Base-by-base conservation (phyloP, 2,113 vertebrate species). In the Odontesthes bonariensis region DNA sequence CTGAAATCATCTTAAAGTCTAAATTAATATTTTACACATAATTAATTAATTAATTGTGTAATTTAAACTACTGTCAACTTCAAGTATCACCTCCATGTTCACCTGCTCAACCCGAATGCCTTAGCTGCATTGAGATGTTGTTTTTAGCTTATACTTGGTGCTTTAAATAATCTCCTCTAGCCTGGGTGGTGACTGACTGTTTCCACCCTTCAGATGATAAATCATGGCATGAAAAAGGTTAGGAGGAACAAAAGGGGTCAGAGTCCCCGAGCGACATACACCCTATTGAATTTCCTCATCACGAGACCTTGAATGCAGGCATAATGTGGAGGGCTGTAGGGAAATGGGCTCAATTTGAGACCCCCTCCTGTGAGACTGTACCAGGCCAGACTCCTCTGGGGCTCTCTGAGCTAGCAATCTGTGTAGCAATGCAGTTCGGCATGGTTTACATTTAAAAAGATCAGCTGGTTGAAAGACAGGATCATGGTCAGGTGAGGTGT, bases 111-210 rank as follows among this genome's bases (percentile, higher is more conserved):
- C 68, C 58, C 12, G 35, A 59, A 77, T 65, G 52, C 72, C 67
- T 52, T 32, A 82, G 59, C 56, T 63, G 42, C 69, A 63, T 16
- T 53, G 44, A 69, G 55, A 65, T 75, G 75, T 81, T 85, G 69
- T 72, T 83, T 79, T 78, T 85, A 83, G 74, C 75, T 73, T 86
- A 76, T 65, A 72, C 73, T 61, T 55, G 33, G 69, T 20, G 46
- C 77, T 84, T 84, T 86, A 83, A 86, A 87, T 86, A 89, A 71
- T 69, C 66, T 31, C 4, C 61, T 69, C 54, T 31, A 54, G 66
- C 81, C 75, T 74, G 68, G 80, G 22, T 33, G 61, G 63, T 19
- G 38, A 64, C 65, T 56, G 55, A 56, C 53, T 49, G 27, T 82
- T 77, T 81, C 70, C 83, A 73, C 23, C 14, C 71, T 46, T 72